Percentiles rank a stretch among this genome's conserved stretches.
Evolutionary conservation across 2,797 vertebrate species (phyloP).

Genomic region (Fistularia tabacaria): DNA sequence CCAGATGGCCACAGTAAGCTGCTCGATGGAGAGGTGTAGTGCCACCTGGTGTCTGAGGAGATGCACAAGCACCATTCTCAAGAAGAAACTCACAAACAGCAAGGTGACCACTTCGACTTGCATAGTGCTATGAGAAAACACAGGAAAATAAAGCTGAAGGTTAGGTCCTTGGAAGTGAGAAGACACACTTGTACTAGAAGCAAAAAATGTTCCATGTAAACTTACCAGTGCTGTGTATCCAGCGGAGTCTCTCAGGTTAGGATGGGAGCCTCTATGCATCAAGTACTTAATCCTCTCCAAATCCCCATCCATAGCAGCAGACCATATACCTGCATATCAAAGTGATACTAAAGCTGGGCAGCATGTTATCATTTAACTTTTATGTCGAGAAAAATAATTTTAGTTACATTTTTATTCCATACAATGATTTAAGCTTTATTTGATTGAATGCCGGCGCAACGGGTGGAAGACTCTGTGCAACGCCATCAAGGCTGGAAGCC

Average conservation of each 20-base stretch:
- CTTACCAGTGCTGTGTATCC: conserved; percentile 87
- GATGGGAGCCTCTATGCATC: conserved; percentile 77
- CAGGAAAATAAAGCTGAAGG: background rate
- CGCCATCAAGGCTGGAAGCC: too few species aligned
- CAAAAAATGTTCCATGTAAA: background rate
- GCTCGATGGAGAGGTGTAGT: conserved; percentile 87
- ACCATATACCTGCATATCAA: conserved; percentile 83
- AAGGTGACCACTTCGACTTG: conserved; percentile 84
- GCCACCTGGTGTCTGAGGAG: conserved; percentile 77
- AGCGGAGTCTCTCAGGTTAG: conserved; percentile 76
- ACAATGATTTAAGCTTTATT: too few species aligned
- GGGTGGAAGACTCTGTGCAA: too few species aligned
- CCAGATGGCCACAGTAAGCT: conserved; percentile 83
- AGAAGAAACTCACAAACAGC: conserved; percentile 82
- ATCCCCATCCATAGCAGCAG: conserved; percentile 86
- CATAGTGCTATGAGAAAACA: conserved; percentile 81
- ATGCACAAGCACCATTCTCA: conserved; percentile 75
- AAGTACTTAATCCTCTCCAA: conserved; percentile 71
- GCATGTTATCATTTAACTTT: too few species aligned
- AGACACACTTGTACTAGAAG: background rate
- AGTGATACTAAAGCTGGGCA: background rate
- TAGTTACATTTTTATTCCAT: too few species aligned
- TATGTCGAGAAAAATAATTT: too few species aligned
- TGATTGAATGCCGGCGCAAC: too few species aligned
- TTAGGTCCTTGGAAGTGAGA: background rate